phyloP scores from a whole-genome alignment of 2,888 invertebrate species.

The Hypena proboscidalis region DNA sequence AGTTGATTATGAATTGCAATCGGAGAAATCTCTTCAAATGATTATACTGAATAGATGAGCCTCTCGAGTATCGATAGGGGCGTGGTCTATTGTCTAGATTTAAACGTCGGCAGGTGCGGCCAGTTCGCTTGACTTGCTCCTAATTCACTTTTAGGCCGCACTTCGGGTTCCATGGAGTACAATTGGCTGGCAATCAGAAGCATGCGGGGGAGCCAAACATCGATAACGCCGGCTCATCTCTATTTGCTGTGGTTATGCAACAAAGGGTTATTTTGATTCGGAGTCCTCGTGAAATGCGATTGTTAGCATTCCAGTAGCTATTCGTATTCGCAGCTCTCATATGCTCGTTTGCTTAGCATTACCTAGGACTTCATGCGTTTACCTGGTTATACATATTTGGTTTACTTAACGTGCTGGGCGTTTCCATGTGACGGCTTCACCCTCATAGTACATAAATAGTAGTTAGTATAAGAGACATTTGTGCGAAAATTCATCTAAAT shows the following conservation, averaged over 20 bases:
- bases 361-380: too few relatives aligned
- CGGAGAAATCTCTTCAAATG: too few relatives aligned
- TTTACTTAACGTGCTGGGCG: too few relatives aligned
- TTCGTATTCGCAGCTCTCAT: too few relatives aligned
- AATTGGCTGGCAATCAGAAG: slow-evolving; percentile 43
- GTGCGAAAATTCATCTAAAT: too few relatives aligned
- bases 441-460: too few relatives aligned
- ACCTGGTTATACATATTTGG: too few relatives aligned
- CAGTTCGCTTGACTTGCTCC: slow-evolving; percentile 55
- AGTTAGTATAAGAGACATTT: too few relatives aligned
- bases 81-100: slow-evolving; percentile 37
- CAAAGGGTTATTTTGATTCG: slow-evolving; percentile 32
- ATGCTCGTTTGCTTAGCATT: too few relatives aligned
- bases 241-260: slow-evolving; percentile 36
- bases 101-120: slow-evolving; percentile 41
- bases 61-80: slow-evolving; percentile 28
- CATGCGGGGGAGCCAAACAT: slow-evolving; percentile 45
- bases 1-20: too few relatives aligned
- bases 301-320: neutral
- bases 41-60: slow-evolving; percentile 33
- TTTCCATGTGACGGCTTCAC: too few relatives aligned
- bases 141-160: slow-evolving; percentile 61
- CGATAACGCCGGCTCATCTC: slow-evolving; percentile 38
- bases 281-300: slow-evolving; percentile 9
- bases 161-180: slow-evolving; percentile 36